Percentiles rank a stretch among this genome's conserved stretches.
These are phyloP conservation scores for Channallabes apus DNA, from an alignment of 2,797 vertebrate genomes.

Conservation along the genomic window DNA sequence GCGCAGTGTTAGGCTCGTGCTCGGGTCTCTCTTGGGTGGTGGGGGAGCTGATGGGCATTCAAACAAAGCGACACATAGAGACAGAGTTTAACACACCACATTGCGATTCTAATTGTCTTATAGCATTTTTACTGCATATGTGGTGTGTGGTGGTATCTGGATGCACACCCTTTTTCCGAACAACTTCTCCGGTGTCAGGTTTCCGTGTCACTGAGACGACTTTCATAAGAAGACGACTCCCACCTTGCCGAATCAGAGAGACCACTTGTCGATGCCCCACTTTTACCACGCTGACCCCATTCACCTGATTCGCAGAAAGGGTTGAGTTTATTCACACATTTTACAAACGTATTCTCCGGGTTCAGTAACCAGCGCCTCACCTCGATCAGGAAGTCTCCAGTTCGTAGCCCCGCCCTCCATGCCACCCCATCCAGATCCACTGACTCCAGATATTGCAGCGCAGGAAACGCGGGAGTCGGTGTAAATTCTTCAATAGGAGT, in stretches of 20 bases:
- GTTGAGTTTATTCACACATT: not conserved
- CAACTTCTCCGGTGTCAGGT: conserved; percentile 84
- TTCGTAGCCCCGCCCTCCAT: conserved; percentile 90
- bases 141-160: not conserved
- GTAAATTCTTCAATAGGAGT: conserved; percentile 98
- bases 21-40: conserved; percentile 94
- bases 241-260: conserved; percentile 92
- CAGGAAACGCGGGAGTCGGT: conserved; percentile 93
- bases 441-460: conserved; percentile 94
- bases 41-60: conserved; percentile 81
- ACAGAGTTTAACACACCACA: not conserved
- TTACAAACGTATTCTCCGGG: not conserved
- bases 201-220: conserved; percentile 96
- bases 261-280: conserved; percentile 88
- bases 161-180: conserved; percentile 86
- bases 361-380: conserved; percentile 53
- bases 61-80: conserved; percentile 70
- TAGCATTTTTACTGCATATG: not conserved
- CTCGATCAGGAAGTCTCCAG: conserved; percentile 81
- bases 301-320: conserved; percentile 63
- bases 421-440: conserved; percentile 97
- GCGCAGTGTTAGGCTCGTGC: conserved; percentile 92
- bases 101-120: not conserved
- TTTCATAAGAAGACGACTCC: conserved; percentile 93
- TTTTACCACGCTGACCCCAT: conserved; percentile 75